Percentiles rank a stretch among this genome's conserved stretches.
Evolutionary conservation across 2,113 vertebrate genomes (phyloP).

Genomic region (Formicarius rufipectus): DNA sequence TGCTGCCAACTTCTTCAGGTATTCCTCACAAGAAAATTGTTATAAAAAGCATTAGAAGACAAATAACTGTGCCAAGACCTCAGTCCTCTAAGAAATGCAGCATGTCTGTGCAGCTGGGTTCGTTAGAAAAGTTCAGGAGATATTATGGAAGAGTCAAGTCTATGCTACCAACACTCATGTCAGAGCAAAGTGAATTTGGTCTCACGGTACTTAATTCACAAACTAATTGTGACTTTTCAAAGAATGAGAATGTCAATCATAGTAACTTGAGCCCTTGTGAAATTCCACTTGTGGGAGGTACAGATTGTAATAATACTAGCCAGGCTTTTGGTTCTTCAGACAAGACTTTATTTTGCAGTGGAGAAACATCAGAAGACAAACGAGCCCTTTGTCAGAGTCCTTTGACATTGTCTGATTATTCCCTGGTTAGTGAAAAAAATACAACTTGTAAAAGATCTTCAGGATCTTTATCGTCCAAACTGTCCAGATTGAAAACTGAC

Average conservation of each 20-base stretch:
- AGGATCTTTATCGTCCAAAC: conserved; percentile 84
- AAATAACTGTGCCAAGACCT: conserved; percentile 24
- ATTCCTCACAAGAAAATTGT: background rate
- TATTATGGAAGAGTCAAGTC: conserved; percentile 71
- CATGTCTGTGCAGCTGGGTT: conserved; percentile 74
- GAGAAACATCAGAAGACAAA: conserved; percentile 18
- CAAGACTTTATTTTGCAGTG: conserved; percentile 7
- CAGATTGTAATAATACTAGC: background rate
- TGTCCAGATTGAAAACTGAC: conserved; percentile 78
- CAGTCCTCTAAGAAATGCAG: conserved; percentile 63
- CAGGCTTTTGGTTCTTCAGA: conserved; percentile 8
- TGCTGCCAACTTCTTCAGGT: background rate
- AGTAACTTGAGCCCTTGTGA: background rate
- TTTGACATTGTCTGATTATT: conserved; percentile 25
- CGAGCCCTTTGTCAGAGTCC: conserved; percentile 2
- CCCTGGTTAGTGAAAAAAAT: conserved; percentile 26
- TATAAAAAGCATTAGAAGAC: background rate
- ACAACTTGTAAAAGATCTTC: conserved; percentile 6
- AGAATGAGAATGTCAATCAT: background rate
- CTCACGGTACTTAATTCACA: background rate
- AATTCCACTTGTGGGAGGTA: background rate
- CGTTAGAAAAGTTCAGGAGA: conserved; percentile 90
- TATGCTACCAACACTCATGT: background rate
- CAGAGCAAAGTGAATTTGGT: background rate
- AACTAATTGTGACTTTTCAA: background rate